A percentile compares a stretch with the other conserved stretches of the same genome.
phyloP scores from a whole-genome alignment of 2,113 vertebrate species.

The Malaclemys terrapin region DNA sequence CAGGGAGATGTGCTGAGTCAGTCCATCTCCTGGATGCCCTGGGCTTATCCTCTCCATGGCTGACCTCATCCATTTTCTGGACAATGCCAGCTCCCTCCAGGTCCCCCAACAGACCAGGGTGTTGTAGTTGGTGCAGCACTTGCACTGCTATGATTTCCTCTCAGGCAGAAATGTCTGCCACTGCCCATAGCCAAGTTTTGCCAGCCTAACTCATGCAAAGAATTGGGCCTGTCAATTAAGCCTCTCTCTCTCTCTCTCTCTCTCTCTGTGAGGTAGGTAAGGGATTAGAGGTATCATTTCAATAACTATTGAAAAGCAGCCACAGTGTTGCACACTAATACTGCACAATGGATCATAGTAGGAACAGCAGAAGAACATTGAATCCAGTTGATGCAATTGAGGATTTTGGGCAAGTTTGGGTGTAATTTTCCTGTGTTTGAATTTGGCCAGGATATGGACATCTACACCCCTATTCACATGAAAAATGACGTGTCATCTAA shows the following conservation, averaged over 20 bases:
- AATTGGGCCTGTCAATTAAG: not conserved
- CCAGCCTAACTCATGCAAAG: slow-evolving; percentile 24
- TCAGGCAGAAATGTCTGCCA: slow-evolving; percentile 54
- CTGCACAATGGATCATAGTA: not conserved
- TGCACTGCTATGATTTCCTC: slow-evolving; percentile 30
- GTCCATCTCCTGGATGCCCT: slow-evolving; percentile 28
- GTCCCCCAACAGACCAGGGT: not conserved
- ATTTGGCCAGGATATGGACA: not conserved
- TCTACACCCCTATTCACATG: not conserved
- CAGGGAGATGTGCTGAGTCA: slow-evolving; percentile 28
- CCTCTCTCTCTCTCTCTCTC: slow-evolving; percentile 9
- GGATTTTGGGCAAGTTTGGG: not conserved
- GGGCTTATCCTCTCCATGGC: slow-evolving; percentile 18
- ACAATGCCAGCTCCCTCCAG: slow-evolving; percentile 40
- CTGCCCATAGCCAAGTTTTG: not conserved
- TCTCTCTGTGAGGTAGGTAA: slow-evolving; percentile 10
- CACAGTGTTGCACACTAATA: slow-evolving; percentile 32
- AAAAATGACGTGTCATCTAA: not conserved
- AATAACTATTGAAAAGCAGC: slow-evolving; percentile 16
- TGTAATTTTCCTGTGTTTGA: not conserved
- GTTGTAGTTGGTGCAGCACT: slow-evolving; percentile 27
- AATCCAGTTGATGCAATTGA: not conserved
- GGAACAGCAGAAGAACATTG: not conserved
- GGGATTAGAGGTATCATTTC: slow-evolving; percentile 52
- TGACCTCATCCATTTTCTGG: slow-evolving; percentile 45